These are phyloP conservation scores for Drosophila lini DNA, from an alignment of 1,140 invertebrate genomes.

Conservation along the genomic window DNA sequence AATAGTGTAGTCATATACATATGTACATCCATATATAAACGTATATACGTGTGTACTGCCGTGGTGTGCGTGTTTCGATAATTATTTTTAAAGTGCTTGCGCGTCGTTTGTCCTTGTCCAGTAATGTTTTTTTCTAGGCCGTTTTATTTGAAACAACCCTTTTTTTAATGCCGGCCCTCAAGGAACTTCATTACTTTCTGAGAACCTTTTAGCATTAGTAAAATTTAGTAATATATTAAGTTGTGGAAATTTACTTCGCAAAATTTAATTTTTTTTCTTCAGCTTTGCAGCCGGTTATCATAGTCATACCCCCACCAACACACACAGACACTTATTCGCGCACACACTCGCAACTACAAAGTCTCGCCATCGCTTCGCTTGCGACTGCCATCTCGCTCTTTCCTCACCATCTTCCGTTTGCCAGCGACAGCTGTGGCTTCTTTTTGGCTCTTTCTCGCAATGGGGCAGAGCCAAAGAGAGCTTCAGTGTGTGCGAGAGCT, in stretches of 20 bases:
- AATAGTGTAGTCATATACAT: slow-evolving; percentile 66
- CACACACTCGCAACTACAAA: slow-evolving; percentile 27
- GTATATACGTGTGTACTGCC: slow-evolving; percentile 20
- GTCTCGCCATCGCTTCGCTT: slow-evolving; percentile 38
- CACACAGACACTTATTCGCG: slow-evolving; percentile 12
- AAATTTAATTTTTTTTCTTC: slow-evolving; percentile 45
- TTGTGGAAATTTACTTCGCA: slow-evolving; percentile 33
- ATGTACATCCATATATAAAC: slow-evolving; percentile 34
- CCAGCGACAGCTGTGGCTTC: slow-evolving; percentile 59
- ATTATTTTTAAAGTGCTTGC: slow-evolving; percentile 62
- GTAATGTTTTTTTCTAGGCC: slow-evolving; percentile 17
- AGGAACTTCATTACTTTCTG: background rate
- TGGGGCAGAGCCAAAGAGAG: slow-evolving; percentile 75
- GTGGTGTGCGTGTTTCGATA: slow-evolving; percentile 54
- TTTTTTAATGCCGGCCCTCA: no score
- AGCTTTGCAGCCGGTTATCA: slow-evolving; percentile 69
- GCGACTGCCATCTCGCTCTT: slow-evolving; percentile 34
- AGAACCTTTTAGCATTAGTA: background rate
- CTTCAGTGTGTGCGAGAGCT: slow-evolving; percentile 47
- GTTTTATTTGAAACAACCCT: background rate
- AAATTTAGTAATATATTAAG: background rate
- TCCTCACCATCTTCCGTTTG: slow-evolving; percentile 47
- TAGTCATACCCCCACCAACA: slow-evolving; percentile 69
- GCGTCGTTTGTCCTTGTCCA: slow-evolving; percentile 48
- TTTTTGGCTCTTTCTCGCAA: slow-evolving; percentile 68